Base-by-base conservation (phyloP, 2,797 vertebrate species). In the Rhyacichthys aspro region DNA sequence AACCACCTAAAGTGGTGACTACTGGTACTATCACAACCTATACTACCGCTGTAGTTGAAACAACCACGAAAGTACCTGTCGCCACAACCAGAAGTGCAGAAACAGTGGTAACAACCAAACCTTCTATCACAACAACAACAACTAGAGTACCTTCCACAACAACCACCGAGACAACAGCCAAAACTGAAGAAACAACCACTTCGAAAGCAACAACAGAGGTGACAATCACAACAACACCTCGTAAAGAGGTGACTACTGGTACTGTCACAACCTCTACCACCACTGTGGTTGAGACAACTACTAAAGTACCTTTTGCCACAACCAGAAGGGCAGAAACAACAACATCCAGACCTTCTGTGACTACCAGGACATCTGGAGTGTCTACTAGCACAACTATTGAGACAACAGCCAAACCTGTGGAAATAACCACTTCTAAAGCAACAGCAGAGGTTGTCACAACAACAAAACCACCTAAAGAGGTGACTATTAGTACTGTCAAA, bases 201-300 rank as follows among this genome's bases (percentile, higher is more conserved):
- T 19, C 38, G 10, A 36, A 9, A 9, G 1, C 7, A 11, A 55
- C 60, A 28, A 63, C 49, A 7, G 11, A 3, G 1, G n/a, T 1
- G 9, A 7, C 1, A 8, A 17, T n/a, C 0, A 67, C 65, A 49
- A 43, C 17, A 37, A 17, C 16, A 14, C 14, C 36, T 15, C 11
- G 43, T 0, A 16, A 11, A 9, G 19, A 8, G 37, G n/a, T n/a
- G n/a, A n/a, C n/a, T n/a, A n/a, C n/a, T n/a, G n/a, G n/a, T n/a
- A n/a, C n/a, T 34, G 33, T 34, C 33, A 34, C 9, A 34, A 34
- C 16, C 4, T 37, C 62, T 36, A 57, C 61, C 9, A 70, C 60
- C 38, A 1, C 9, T 43, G n/a, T 33, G 15, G 34, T n/a, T 23
- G 48, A 64, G 48, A 55, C 43, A 5, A 64, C 49, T 9, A 59